These are phyloP conservation scores for Picus viridis DNA, from an alignment of 2,797 vertebrate species.

Conservation along the genomic window DNA sequence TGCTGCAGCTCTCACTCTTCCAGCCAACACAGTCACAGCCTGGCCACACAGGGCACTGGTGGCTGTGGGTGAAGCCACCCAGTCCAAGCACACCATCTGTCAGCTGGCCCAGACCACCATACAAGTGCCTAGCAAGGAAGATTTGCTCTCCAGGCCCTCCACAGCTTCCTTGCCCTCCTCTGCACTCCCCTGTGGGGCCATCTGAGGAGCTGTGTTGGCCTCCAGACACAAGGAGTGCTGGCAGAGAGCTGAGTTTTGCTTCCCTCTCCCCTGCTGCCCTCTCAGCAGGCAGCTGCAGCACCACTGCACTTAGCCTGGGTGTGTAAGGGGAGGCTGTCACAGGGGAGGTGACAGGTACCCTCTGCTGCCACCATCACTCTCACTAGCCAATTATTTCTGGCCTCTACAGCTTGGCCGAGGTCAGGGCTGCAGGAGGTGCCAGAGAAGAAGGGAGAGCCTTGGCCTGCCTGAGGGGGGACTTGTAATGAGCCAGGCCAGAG, in stretches of 20 bases:
- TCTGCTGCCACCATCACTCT: neutral
- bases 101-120: constrained; percentile 92
- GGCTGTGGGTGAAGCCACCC: constrained; percentile 92
- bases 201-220: neutral
- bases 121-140: constrained; percentile 78
- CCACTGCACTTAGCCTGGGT: neutral
- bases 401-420: neutral
- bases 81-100: constrained; percentile 93
- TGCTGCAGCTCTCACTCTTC: constrained; percentile 90
- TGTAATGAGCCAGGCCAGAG: neutral
- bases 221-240: rapidly evolving
- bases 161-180: too few species aligned
- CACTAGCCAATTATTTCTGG: constrained; percentile 46
- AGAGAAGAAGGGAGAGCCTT: neutral
- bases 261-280: neutral
- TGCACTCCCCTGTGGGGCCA: too few species aligned
- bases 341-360: constrained; percentile 37
- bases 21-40: constrained; percentile 98
- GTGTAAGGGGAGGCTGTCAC: constrained; percentile 49
- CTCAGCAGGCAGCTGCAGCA: neutral
- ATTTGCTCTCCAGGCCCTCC: neutral
- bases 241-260: neutral
- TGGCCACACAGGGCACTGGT: constrained; percentile 92
- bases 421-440: neutral
- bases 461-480: neutral